Evolutionary conservation across 2,113 vertebrate species (phyloP), one percentile per base, ranked within the genome.

Genomic region (Lipotes vexillifer): DNA sequence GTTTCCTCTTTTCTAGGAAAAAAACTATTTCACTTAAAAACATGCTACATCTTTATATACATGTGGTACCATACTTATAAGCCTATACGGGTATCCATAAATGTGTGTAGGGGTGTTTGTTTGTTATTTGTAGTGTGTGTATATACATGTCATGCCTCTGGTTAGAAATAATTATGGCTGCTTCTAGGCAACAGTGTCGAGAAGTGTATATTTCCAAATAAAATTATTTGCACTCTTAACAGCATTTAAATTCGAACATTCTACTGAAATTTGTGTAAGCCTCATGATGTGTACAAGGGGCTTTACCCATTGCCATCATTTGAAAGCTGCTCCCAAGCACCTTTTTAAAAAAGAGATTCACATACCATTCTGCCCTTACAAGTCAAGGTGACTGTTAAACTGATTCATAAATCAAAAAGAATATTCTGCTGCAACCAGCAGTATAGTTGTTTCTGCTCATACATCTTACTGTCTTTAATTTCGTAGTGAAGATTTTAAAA

Each of bases 171-270:
- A 78, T 89, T 87, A 66, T 33, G 10, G 27, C 44, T 84, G 36
- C 41, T 85, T 93, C 80, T 87, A 78, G 72, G 46, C 46, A 88
- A 46, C 71, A 88, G 15, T 81, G 78, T 94, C 61, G 87, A 11
- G 61, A 92, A n/a, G 20, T 90, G 2, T 75, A 14, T 95, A 66
- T 92, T 92, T 95, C 63, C 41, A 90, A 94, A 75, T 92, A 31
- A 92, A 92, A 96, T 85, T 77, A 65, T 68, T 66, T 95, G 49
- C 74, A 20, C 69, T 82, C 91, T 74, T 23, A 49, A 55, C 38
- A 68, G 29, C 87, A 92, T 92, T 86, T 93, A 59, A 88, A 12
- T 75, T 61, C 8, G 29, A 94, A 46, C 13, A 55, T 57, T 74
- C 23, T 84, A 12, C 55, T 87, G 75, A 69, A 63, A 81, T 83